A percentile compares a stretch with the other conserved stretches of the same genome.
These are phyloP conservation scores for Venturia canescens DNA, from an alignment of 1,140 invertebrate species.

Conservation along the genomic window DNA sequence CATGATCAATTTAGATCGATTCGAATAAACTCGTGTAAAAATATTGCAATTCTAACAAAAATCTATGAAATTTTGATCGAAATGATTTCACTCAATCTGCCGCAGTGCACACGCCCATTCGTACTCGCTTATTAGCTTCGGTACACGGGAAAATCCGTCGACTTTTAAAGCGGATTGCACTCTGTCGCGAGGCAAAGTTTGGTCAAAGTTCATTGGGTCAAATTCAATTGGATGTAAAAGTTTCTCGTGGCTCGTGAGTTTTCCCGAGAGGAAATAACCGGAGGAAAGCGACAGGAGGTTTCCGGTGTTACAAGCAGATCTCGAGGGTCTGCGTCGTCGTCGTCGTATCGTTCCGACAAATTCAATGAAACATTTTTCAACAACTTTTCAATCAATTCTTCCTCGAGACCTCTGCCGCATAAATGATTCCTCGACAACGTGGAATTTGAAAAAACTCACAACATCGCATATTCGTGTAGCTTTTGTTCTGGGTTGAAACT, in stretches of 20 bases:
- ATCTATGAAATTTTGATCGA: too few relatives aligned
- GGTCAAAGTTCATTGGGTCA: slow-evolving; percentile 7
- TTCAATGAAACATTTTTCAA: background rate
- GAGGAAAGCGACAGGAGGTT: background rate
- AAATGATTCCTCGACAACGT: background rate
- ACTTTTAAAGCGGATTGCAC: background rate
- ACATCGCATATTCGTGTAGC: too few relatives aligned
- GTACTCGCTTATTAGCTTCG: background rate
- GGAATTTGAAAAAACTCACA: background rate
- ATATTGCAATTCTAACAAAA: too few relatives aligned
- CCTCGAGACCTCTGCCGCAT: background rate
- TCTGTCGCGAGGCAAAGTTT: background rate
- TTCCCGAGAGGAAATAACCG: background rate
- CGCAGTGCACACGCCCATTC: background rate
- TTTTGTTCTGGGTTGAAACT: background rate
- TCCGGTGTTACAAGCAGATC: background rate
- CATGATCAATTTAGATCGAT: background rate
- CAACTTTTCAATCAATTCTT: background rate
- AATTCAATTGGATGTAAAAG: slow-evolving; percentile 8
- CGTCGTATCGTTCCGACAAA: background rate
- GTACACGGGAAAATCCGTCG: background rate
- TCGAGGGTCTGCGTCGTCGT: too few relatives aligned
- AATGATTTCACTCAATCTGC: too few relatives aligned
- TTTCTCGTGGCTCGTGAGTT: background rate
- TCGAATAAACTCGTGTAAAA: too few relatives aligned